Conservation (phyloP, 2,797 vertebrate species). For the Simalia tracyae region DNA sequence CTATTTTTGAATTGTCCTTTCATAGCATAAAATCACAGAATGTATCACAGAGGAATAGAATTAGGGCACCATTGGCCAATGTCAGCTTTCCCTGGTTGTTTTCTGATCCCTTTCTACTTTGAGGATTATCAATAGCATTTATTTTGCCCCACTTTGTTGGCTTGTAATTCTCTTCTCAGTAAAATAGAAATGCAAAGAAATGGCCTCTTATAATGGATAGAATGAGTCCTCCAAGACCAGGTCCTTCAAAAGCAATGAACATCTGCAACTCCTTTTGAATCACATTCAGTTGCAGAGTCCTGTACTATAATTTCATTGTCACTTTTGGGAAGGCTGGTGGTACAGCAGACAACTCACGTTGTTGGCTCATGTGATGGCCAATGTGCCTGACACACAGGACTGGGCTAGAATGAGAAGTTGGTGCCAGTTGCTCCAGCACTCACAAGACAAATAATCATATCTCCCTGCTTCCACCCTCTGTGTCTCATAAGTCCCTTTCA, state of each 20-base stretch:
- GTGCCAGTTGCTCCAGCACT: neutral
- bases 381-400: neutral
- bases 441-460: neutral
- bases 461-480: neutral
- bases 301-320: constrained; percentile 6
- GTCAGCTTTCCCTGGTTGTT: neutral
- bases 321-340: neutral
- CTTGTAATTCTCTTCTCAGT: neutral
- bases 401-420: neutral
- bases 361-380: neutral
- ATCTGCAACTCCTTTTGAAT: neutral
- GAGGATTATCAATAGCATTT: neutral
- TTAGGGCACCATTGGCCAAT: too few species aligned
- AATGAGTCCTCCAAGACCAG: neutral
- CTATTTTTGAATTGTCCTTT: neutral
- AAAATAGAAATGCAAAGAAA: neutral
- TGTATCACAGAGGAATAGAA: neutral
- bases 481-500: neutral
- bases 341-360: neutral
- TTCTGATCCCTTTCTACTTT: neutral
- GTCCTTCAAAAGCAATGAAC: constrained; percentile 7
- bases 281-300: neutral
- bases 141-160: neutral
- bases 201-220: neutral
- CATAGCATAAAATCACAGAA: too few species aligned